Evolutionary conservation across 2,888 invertebrate species (phyloP).

Genomic region (Hesperia comma): DNA sequence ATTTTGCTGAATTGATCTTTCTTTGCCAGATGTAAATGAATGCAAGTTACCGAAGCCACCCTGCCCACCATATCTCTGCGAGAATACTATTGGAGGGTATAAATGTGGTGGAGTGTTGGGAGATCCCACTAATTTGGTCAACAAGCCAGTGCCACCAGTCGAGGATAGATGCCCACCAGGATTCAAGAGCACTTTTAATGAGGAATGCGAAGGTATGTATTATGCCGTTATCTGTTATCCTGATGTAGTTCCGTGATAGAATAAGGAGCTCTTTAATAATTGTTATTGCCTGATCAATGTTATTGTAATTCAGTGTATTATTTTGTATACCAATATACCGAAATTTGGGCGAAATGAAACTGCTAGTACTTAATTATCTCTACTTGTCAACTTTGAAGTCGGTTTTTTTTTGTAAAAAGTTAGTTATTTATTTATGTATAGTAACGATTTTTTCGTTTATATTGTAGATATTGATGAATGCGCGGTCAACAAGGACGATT

Average conservation of each 20-base stretch:
- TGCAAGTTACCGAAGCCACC: slow-evolving; percentile 83
- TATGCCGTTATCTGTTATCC: too few relatives aligned
- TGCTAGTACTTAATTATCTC: too few relatives aligned
- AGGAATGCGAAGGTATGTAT: slow-evolving; percentile 77
- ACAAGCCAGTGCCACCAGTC: slow-evolving; percentile 43
- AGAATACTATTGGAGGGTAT: slow-evolving; percentile 78
- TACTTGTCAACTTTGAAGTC: too few relatives aligned
- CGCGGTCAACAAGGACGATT: slow-evolving; percentile 84
- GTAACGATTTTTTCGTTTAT: neutral
- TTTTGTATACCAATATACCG: too few relatives aligned
- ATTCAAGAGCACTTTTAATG: slow-evolving; percentile 66
- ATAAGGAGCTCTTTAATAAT: too few relatives aligned
- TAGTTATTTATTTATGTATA: too few relatives aligned
- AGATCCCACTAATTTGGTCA: slow-evolving; percentile 58
- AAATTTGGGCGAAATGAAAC: too few relatives aligned
- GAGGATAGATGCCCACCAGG: slow-evolving; percentile 82
- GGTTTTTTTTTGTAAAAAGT: too few relatives aligned
- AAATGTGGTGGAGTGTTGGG: slow-evolving; percentile 72
- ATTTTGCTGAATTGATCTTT: neutral
- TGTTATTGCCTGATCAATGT: too few relatives aligned
- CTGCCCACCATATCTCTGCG: slow-evolving; percentile 68
- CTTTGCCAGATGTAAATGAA: slow-evolving; percentile 91
- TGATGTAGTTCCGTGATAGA: too few relatives aligned
- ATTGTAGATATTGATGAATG: slow-evolving; percentile 89
- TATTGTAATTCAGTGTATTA: too few relatives aligned